Evolutionary conservation across 2,113 vertebrate genomes (phyloP), one percentile per base, ranked within the genome.

Genomic region (Origma solitaria): DNA sequence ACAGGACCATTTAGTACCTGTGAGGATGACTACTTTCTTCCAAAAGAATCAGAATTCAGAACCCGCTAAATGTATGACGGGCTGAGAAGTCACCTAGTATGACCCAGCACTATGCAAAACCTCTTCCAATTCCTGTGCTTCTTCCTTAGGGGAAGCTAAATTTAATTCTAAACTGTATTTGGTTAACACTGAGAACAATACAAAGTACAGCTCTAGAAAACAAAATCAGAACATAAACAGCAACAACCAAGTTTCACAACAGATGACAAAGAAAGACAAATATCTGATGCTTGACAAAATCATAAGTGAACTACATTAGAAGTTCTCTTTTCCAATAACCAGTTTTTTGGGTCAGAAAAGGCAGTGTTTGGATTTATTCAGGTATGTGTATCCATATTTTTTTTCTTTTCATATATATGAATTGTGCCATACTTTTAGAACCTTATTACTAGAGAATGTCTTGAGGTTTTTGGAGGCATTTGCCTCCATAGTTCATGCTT

Each of bases 381-480:
- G 2, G 3, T 47, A 42, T 8, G 9, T 57, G 31, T 23, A 35
- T 2, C 0, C 19, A 10, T 57, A 18, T 23, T 11, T 35, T 23
- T 31, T 27, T 18, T 54, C 33, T 35, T 54, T 37, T 7, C 7
- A 8, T 64, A 25, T 14, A 3, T 13, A 8, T 49, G 54, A 64
- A 23, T 68, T 20, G 18, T 73, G 9, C 15, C 12, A 62, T 31
- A 78, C 28, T 57, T 82, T 88, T 53, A 83, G 28, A n/a, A 53
- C 28, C 37, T 31, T 72, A 16, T 64, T 82, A 37, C 13, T 30
- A 16, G 20, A 18, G 24, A 76, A 76, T 44, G 5, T 57, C 17
- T 56, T 57, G 33, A 51, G 7, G 4, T 1, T 38, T 94, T 81
- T 54, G 54, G 24, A 62, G 11, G 38, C 13, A 44, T 64, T 56